Percentiles rank a stretch among this genome's conserved stretches.
These are phyloP conservation scores for Xestoiulus laeticollis DNA, from an alignment of 2,888 invertebrate genomes.

Conservation along the genomic window DNA sequence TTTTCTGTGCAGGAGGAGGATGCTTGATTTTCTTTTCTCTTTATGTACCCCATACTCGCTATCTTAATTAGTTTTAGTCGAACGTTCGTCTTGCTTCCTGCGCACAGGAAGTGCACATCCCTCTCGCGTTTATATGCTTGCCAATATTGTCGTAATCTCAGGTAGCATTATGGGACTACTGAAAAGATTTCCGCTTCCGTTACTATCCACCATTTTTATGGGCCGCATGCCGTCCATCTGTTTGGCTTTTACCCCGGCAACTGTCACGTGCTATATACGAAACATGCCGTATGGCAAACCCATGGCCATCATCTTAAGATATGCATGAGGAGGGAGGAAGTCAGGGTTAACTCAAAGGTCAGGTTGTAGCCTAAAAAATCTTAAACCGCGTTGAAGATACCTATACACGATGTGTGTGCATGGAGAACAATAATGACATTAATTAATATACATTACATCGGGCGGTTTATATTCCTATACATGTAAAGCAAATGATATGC, in stretches of 20 bases:
- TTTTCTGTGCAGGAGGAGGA: not conserved
- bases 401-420: too few relatives aligned
- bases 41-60: slow-evolving; percentile 38
- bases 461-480: too few relatives aligned
- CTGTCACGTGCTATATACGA: not conserved
- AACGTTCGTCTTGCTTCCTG: slow-evolving; percentile 23
- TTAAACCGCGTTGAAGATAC: too few relatives aligned
- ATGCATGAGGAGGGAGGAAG: too few relatives aligned
- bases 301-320: not conserved
- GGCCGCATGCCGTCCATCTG: not conserved
- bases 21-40: slow-evolving; percentile 18
- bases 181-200: slow-evolving; percentile 41
- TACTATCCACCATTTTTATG: slow-evolving; percentile 30
- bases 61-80: slow-evolving; percentile 40
- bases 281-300: not conserved
- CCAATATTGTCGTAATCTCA: slow-evolving; percentile 38
- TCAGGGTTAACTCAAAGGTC: too few relatives aligned
- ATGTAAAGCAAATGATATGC: too few relatives aligned
- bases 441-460: too few relatives aligned
- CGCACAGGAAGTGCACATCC: slow-evolving; percentile 30
- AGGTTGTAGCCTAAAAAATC: too few relatives aligned
- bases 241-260: not conserved
- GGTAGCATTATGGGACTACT: slow-evolving; percentile 15
- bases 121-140: slow-evolving; percentile 38
- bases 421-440: too few relatives aligned